Base-by-base conservation (phyloP, 2,113 vertebrate genomes). In the Petrocephalus zakoni region DNA sequence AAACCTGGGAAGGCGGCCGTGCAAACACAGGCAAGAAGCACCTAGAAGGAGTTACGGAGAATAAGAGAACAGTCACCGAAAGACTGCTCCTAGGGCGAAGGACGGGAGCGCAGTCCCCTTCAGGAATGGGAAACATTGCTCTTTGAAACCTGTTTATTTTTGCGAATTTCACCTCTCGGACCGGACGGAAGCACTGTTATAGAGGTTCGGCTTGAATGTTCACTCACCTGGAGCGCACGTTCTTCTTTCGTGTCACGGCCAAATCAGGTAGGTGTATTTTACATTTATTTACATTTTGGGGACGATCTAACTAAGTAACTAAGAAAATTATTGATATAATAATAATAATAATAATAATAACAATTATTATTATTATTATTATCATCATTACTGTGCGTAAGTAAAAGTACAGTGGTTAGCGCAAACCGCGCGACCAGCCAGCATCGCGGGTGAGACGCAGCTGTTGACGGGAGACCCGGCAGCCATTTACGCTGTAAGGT, bases 1-100 rank as follows among this genome's bases (percentile, higher is more conserved):
- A 89, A 87, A 88, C 86, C 90, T 89, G 89, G 87, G 68, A 83
- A 89, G 53, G 75, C 15, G 15, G 88, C 86, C 82, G 75, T 68
- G 84, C 42, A 19, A 82, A 22, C 75, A 34, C 51, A 22, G 5
- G 37, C 51, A 7, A 34, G 10, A 81, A 64, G 56, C 11, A 64
- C 15, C 37, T 10, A 29, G 56, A 8, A 25, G 52, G 6, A 17
- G 15, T 51, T 37, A 8, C 52, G 11, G 25, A 25, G 11, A 29
- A 68, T 29, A 68, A 10, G n/a, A 13, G 25, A 68, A 11, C n/a
- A 13, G n/a, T 25, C 61, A 34, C 84, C 21, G 51, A n/a, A 21
- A 34, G 55, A n/a, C 22, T 42, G 72, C 72, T 42, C 37, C 72
- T 37, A 3, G 42, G 22, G 46, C 19, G 9, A 83, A 46, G 81